Evolutionary conservation across 2,113 vertebrate species (phyloP), one percentile per base, ranked within the genome.

Genomic region (Tachuris rubrigastra): DNA sequence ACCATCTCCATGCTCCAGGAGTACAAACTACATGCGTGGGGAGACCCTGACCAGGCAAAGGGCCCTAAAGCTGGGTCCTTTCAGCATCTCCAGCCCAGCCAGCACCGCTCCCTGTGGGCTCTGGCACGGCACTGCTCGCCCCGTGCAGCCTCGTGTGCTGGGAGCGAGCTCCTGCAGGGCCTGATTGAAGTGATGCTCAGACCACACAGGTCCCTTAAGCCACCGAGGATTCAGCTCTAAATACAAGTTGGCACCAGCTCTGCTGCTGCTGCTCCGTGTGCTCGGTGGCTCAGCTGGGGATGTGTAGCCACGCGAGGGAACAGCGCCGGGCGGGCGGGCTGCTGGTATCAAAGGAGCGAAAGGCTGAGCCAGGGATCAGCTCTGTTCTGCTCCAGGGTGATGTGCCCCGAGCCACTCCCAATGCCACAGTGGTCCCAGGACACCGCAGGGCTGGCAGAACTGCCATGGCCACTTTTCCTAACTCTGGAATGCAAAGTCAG

Each of bases 151-250:
- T 50, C 41, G 12, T 52, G 90, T 68, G 81, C 86, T 4, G 67
- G 82, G 66, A 92, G 23, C 1, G 10, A 92, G 42, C 46, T 46
- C 84, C 82, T 2, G 8, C 39, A 0, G 83, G 41, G 74, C 30
- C 0, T 14, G 42, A 21, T 9, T 4, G 78, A 17, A 3, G 62
- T 46, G 94, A 86, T 85, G 94, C 67, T 90, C 35, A 11, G 92
- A 88, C 85, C 95, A 97, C 92, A 84, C 90, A 86, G 90, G 80
- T 60, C 85, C 92, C 88, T 42, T 76, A 41, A 96, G 79, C 94
- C 0, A 13, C 18, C 1, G 5, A 66, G 72, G 62, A 92, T 87
- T 77, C 24, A 0, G 28, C 85, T 90, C 55, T 24, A n/a, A 25
- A 60, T 10, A 24, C 8, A 28, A 76, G 82, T 12, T 96, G 95